These are phyloP conservation scores for Anoplius nigerrimus DNA, from an alignment of 2,888 invertebrate genomes.

Conservation along the genomic window DNA sequence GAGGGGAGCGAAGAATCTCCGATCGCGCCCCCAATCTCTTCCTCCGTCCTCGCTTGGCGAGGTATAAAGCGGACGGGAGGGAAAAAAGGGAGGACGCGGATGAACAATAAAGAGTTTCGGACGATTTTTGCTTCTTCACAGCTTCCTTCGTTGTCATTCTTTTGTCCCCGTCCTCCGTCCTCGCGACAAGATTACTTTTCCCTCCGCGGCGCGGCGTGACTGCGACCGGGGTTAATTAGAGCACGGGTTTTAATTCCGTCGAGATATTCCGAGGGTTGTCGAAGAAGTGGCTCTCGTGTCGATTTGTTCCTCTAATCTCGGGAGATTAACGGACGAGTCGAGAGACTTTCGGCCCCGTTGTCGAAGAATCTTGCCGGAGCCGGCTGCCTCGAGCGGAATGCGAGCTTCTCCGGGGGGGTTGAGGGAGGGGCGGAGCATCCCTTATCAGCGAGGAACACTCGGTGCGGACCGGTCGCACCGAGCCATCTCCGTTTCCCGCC, in stretches of 20 bases:
- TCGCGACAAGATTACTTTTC: no score
- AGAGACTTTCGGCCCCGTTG: conserved; percentile 11
- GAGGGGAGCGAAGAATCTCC: not conserved
- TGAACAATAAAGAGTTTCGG: not conserved
- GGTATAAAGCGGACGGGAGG: no score
- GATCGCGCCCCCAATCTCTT: conserved; percentile 36
- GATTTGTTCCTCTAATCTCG: conserved; percentile 65
- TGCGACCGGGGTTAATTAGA: conserved; percentile 45
- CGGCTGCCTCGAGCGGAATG: not conserved
- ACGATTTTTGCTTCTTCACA: not conserved
- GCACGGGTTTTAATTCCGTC: conserved; percentile 37
- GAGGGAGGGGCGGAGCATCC: conserved; percentile 61
- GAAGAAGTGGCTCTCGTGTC: conserved; percentile 14
- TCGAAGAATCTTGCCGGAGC: no score
- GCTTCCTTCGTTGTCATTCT: not conserved
- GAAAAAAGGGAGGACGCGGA: no score
- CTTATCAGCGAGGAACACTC: conserved; percentile 70
- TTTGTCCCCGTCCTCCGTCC: not conserved
- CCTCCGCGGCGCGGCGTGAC: no score
- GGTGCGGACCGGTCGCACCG: conserved; percentile 1
- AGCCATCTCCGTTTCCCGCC: not conserved
- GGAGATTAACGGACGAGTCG: conserved; percentile 64
- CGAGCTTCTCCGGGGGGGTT: conserved; percentile 34
- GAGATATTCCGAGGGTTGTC: conserved; percentile 2
- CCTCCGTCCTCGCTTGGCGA: no score